These are phyloP conservation scores for Darevskia nairensis DNA, from an alignment of 2,797 vertebrate genomes.

Conservation along the genomic window DNA sequence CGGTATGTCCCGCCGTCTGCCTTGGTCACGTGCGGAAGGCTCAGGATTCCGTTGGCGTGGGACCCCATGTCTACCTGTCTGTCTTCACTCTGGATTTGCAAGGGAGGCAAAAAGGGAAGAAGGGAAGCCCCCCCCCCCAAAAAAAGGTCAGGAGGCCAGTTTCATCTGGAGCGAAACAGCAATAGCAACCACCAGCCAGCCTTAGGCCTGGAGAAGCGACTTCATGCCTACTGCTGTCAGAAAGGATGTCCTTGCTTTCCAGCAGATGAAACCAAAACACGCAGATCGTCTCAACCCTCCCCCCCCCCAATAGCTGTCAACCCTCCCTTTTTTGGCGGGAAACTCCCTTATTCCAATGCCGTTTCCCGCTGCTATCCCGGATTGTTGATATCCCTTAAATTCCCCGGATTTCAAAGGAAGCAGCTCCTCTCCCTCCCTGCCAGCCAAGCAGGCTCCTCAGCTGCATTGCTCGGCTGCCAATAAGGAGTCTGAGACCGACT, in stretches of 20 bases:
- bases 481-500: too few species aligned
- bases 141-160: background rate
- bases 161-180: background rate
- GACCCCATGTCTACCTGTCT: conserved; percentile 6
- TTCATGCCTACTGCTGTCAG: background rate
- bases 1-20: conserved; percentile 73
- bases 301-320: too few species aligned
- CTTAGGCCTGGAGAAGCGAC: background rate
- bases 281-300: too few species aligned
- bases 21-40: conserved; percentile 72
- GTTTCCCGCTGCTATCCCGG: too few species aligned
- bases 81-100: background rate
- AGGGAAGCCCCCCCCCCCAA: background rate
- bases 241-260: background rate
- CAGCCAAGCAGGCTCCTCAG: too few species aligned
- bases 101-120: conserved; percentile 13
- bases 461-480: too few species aligned
- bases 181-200: background rate
- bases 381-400: too few species aligned
- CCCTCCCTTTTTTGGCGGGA: too few species aligned
- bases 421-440: too few species aligned
- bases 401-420: too few species aligned
- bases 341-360: too few species aligned
- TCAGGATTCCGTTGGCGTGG: conserved; percentile 57
- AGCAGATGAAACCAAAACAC: background rate